A percentile compares a stretch with the other conserved stretches of the same genome.
phyloP scores from a whole-genome alignment of 2,888 invertebrate species.

The Hofmannophila pseudospretella region DNA sequence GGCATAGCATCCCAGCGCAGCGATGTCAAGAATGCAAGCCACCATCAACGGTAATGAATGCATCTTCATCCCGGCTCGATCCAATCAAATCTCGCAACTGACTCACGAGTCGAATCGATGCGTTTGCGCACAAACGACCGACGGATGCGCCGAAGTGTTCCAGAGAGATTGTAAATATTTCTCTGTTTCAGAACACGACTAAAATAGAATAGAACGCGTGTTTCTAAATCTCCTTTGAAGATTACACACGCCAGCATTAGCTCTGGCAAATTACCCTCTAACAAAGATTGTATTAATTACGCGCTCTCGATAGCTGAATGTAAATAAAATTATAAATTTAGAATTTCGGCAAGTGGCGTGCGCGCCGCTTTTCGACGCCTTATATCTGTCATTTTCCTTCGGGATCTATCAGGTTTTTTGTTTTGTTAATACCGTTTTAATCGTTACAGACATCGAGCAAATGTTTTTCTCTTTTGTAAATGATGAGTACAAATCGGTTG shows the following conservation, averaged over 20 bases:
- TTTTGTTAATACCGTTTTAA: slow-evolving; percentile 35
- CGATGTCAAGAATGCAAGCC: slow-evolving; percentile 36
- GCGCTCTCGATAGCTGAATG: slow-evolving; percentile 71
- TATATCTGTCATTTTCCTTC: slow-evolving; percentile 64
- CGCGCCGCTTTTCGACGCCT: slow-evolving; percentile 50
- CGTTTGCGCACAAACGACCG: slow-evolving; percentile 70
- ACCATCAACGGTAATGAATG: slow-evolving; percentile 53
- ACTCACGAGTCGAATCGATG: slow-evolving; percentile 59
- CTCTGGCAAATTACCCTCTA: slow-evolving; percentile 78
- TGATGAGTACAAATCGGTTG: slow-evolving; percentile 8
- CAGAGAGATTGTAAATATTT: slow-evolving; percentile 77
- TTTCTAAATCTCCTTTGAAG: slow-evolving; percentile 78
- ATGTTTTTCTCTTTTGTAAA: slow-evolving; percentile 16
- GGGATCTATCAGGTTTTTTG: slow-evolving; percentile 34
- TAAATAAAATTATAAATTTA: slow-evolving; percentile 73
- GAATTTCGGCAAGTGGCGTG: slow-evolving; percentile 55
- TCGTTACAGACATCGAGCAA: slow-evolving; percentile 31
- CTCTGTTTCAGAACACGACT: slow-evolving; percentile 75
- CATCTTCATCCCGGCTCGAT: slow-evolving; percentile 54
- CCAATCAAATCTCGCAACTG: slow-evolving; percentile 61
- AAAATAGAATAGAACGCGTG: slow-evolving; percentile 77
- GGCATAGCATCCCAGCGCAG: slow-evolving; percentile 20
- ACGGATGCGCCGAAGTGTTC: slow-evolving; percentile 77
- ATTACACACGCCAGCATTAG: slow-evolving; percentile 76
- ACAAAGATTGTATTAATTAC: slow-evolving; percentile 79